Conservation (phyloP, 2,797 vertebrate species). For the Xenentodon cancila region DNA sequence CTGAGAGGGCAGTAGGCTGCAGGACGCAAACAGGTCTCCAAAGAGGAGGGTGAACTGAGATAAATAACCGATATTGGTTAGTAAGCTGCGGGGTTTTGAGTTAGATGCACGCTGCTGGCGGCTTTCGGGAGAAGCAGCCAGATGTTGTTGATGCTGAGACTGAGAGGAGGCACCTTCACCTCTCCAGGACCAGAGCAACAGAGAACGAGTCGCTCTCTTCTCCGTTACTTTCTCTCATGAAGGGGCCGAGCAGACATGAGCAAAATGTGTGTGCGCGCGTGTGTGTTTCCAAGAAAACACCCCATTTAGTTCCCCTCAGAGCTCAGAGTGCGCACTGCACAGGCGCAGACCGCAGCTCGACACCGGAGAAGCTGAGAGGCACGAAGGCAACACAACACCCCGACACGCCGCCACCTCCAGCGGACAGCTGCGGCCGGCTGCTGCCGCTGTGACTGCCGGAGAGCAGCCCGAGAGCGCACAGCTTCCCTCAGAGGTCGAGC, state of each 20-base stretch:
- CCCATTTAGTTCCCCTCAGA: constrained; percentile 34
- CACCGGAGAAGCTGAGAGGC: constrained; percentile 46
- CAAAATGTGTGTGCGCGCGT: constrained; percentile 22
- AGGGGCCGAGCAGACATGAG: constrained; percentile 41
- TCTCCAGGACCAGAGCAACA: constrained; percentile 17
- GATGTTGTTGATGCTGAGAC: neutral
- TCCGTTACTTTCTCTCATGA: constrained; percentile 78
- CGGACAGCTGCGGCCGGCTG: constrained; percentile 13
- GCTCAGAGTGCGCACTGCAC: constrained; percentile 61
- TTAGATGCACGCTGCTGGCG: neutral
- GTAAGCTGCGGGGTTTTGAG: neutral
- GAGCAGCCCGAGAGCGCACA: neutral
- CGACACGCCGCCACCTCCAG: constrained; percentile 21
- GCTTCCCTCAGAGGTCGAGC: constrained; percentile 35
- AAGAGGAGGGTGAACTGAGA: too few relatives aligned
- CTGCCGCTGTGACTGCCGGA: neutral
- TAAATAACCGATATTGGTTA: neutral
- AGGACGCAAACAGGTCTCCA: too few relatives aligned
- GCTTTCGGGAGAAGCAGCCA: too few relatives aligned
- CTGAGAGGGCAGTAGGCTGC: too few relatives aligned
- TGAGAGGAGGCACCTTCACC: neutral
- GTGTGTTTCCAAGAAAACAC: constrained; percentile 66
- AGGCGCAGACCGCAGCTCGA: constrained; percentile 65
- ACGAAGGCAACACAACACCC: constrained; percentile 34
- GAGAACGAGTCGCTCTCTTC: constrained; percentile 50